Percentiles rank a stretch among this genome's conserved stretches.
phyloP scores from a whole-genome alignment of 2,797 vertebrate species.

The Sebastes vulpes region DNA sequence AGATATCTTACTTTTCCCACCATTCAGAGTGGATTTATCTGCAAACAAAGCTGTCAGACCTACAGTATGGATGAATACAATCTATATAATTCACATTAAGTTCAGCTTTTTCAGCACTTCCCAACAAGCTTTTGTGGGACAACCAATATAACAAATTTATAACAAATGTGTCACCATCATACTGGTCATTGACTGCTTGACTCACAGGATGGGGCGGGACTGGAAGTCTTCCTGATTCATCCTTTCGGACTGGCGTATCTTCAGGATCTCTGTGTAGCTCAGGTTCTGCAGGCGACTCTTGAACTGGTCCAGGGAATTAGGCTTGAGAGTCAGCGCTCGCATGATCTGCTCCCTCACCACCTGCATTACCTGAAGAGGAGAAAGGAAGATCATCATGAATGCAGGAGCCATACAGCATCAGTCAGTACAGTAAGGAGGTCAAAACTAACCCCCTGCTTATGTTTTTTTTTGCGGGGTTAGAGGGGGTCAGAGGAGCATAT shows the following conservation, averaged over 20 bases:
- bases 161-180: not conserved
- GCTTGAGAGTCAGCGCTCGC: conserved; percentile 97
- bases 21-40: not conserved
- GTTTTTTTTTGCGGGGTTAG: not conserved
- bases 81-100: not conserved
- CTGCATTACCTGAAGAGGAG: conserved; percentile 94
- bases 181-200: conserved; percentile 19
- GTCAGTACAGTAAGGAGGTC: not conserved
- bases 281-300: conserved; percentile 99
- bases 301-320: conserved; percentile 99
- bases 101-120: not conserved
- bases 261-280: conserved; percentile 99
- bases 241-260: conserved; percentile 99
- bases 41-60: not conserved
- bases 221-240: conserved; percentile 99
- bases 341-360: conserved; percentile 99
- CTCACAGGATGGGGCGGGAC: conserved; percentile 98
- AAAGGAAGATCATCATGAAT: not conserved
- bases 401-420: not conserved
- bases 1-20: not conserved
- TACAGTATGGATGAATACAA: not conserved
- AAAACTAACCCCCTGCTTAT: conserved; percentile 5
- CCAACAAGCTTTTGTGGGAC: not conserved
- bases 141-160: not conserved
- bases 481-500: conserved; percentile 3